Base-by-base conservation (phyloP, 53 echinoderm and acorn worm genomes). In the Hippasteria phrygiana region DNA sequence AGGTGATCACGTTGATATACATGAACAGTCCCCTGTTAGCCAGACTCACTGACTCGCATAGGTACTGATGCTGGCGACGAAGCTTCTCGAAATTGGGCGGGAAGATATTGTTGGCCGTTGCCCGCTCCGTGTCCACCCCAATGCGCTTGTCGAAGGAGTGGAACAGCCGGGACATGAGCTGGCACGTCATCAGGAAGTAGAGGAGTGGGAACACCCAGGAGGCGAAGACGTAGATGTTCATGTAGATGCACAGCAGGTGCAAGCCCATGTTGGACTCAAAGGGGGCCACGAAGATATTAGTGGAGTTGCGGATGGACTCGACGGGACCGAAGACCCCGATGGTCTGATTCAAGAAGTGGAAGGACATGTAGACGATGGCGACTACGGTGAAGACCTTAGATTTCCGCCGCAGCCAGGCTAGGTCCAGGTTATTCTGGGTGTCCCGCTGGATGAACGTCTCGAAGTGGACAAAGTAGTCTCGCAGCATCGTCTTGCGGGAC, bases 141-240 rank as follows among this genome's bases (percentile, higher is more conserved):
- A 96, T 77, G 22, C 96, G 92, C 6, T 28, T 40, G 87, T 92
- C 87, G 43, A 96, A 76, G n/a, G 64, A 53, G 29, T 80, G 79
- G 79, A 91, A 95, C 42, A 91, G 94, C 16, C 73, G 43, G 16
- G 83, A 71, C 27, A 95, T 80, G 18, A 78, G 62, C 76, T 90
- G 50, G 76, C 89, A 88, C n/a, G 93, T 83, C 66, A 93, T 51
- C 50, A 95, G 81, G 88, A 93, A 91, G 79, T 90, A 85, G 67
- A 95, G 83, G 12, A 96, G 93, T 0, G 96, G 87, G 88, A 91
- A 95, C 46, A 96, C 92, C 94, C 94, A 95, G 45, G 88, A 80
- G 78, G 93, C 95, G 55, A 95, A 93, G 77, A 87, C 77, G 88
- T 36, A 95, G 76, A 93, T 38, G 77, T 83, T 93, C 71, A 94